Percentiles rank a stretch among this genome's conserved stretches.
phyloP scores from a whole-genome alignment of 2,888 invertebrate genomes.

The Brenthis daphne region DNA sequence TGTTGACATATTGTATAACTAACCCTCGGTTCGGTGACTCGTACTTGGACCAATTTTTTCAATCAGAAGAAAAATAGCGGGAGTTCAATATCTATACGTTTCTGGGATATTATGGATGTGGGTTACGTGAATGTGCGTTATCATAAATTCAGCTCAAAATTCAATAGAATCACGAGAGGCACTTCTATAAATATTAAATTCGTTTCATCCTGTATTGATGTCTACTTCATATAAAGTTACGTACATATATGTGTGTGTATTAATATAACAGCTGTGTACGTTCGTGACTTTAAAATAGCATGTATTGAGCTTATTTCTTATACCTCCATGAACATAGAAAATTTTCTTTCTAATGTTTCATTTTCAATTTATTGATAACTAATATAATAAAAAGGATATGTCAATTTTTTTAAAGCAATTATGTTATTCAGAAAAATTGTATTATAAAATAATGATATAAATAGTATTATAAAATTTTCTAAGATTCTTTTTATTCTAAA shows the following conservation, averaged over 20 bases:
- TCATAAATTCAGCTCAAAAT: conserved; percentile 20
- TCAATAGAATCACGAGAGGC: conserved; percentile 18
- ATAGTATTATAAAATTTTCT: too few relatives aligned
- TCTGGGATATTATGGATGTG: conserved; percentile 15
- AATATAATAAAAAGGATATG: too few relatives aligned
- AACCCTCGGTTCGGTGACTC: too few relatives aligned
- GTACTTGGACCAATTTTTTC: too few relatives aligned
- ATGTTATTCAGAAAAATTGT: too few relatives aligned
- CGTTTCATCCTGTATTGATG: conserved; percentile 1
- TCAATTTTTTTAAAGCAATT: too few relatives aligned
- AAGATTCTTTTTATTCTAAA: too few relatives aligned
- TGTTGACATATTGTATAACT: too few relatives aligned
- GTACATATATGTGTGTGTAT: not conserved
- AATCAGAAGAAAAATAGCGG: conserved; percentile 1
- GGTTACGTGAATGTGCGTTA: conserved; percentile 20
- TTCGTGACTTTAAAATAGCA: not conserved
- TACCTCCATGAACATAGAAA: not conserved
- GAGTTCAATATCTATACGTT: conserved; percentile 15
- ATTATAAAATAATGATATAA: too few relatives aligned
- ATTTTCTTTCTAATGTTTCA: too few relatives aligned
- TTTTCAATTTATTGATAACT: too few relatives aligned
- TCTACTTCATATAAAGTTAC: not conserved
- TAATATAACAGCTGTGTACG: not conserved
- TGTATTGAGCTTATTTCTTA: not conserved
- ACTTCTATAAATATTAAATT: conserved; percentile 19